phyloP scores from a whole-genome alignment of 2,888 invertebrate species.

The Drosophila paracracens region DNA sequence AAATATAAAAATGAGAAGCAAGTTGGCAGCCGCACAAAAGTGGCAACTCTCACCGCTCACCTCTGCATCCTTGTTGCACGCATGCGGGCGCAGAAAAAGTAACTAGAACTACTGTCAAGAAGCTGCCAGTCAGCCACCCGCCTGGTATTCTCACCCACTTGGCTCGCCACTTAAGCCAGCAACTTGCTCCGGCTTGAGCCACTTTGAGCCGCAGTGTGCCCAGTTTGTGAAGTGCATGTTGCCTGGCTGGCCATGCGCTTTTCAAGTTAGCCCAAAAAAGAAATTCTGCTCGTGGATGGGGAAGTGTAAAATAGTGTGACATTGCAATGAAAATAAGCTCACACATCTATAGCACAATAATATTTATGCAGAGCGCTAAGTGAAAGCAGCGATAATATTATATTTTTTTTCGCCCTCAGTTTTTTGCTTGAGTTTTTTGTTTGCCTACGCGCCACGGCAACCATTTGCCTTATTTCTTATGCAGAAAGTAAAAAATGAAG shows the following conservation, averaged over 20 bases:
- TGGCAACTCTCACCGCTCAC: conserved; percentile 52
- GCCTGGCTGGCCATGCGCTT: conserved; percentile 7
- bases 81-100: conserved; percentile 41
- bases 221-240: conserved; percentile 35
- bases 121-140: conserved; percentile 20
- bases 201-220: conserved; percentile 29
- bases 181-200: conserved; percentile 36
- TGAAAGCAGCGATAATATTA: conserved; percentile 58
- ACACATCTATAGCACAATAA: conserved; percentile 62
- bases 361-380: conserved; percentile 68
- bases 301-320: conserved; percentile 35
- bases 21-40: conserved; percentile 48
- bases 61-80: conserved; percentile 53
- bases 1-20: conserved; percentile 11
- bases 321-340: conserved; percentile 52
- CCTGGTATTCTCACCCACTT: conserved; percentile 44
- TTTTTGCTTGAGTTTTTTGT: conserved; percentile 60
- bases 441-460: conserved; percentile 22
- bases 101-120: conserved; percentile 28
- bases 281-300: background rate
- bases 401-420: conserved; percentile 34
- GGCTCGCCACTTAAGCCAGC: conserved; percentile 63
- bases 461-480: conserved; percentile 59
- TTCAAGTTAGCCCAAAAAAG: conserved; percentile 29
- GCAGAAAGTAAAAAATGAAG: conserved; percentile 35